Evolutionary conservation across 2,888 invertebrate species (phyloP).

Genomic region (Cephus nigrinus): DNA sequence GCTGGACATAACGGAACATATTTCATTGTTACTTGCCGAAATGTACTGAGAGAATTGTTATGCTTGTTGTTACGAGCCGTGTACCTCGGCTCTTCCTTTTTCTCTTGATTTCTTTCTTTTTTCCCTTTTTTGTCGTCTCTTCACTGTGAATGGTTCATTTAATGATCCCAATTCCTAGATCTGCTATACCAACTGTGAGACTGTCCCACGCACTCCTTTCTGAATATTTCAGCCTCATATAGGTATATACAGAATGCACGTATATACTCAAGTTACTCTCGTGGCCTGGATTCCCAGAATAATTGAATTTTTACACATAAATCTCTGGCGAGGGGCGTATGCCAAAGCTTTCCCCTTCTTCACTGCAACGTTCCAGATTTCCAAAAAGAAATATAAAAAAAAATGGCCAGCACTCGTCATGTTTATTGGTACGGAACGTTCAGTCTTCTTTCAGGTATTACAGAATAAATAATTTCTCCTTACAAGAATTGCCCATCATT

Average conservation of each 20-base stretch:
- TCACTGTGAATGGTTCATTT: neutral
- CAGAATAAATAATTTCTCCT: neutral
- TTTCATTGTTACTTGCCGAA: slow-evolving; percentile 16
- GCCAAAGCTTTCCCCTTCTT: slow-evolving; percentile 18
- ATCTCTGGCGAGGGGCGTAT: slow-evolving; percentile 35
- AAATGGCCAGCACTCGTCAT: neutral
- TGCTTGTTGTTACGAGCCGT: neutral
- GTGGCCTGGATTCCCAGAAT: slow-evolving; percentile 42
- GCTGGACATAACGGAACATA: slow-evolving; percentile 18
- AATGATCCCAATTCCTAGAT: slow-evolving; percentile 32
- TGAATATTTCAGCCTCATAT: slow-evolving; percentile 12
- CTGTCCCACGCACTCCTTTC: slow-evolving; percentile 46
- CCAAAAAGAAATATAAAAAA: slow-evolving; percentile 10
- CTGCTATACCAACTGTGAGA: slow-evolving; percentile 36
- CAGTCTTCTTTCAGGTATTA: neutral
- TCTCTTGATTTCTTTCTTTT: neutral
- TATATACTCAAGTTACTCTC: slow-evolving; percentile 6
- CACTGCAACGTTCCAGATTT: slow-evolving; percentile 18
- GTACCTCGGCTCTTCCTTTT: neutral
- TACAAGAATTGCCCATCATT: neutral
- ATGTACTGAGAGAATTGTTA: neutral
- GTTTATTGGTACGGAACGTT: neutral
- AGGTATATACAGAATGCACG: neutral
- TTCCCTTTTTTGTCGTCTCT: neutral
- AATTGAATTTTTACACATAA: slow-evolving; percentile 25